Conservation (phyloP, 2,888 invertebrate species). For the Siphonodentalium dalli region DNA sequence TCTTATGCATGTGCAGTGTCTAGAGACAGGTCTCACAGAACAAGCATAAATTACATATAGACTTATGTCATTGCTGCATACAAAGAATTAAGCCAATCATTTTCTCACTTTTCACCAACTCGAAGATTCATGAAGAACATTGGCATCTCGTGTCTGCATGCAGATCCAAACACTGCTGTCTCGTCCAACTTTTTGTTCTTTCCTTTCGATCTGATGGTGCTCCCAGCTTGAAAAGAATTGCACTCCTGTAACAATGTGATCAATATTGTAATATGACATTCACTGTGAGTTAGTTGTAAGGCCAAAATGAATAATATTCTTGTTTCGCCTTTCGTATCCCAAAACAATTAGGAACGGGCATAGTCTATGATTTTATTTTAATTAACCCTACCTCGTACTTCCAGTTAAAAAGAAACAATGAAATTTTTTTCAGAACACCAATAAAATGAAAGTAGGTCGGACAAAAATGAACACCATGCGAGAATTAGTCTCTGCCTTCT, state of each 20-base stretch:
- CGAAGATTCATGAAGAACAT: conserved; percentile 6
- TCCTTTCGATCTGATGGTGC: neutral
- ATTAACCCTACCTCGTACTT: too few species aligned
- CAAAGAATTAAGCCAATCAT: too few species aligned
- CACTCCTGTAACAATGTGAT: neutral
- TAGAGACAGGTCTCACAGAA: too few species aligned
- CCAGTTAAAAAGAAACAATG: too few species aligned
- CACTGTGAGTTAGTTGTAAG: too few species aligned
- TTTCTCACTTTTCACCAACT: conserved; percentile 11
- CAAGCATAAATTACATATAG: too few species aligned
- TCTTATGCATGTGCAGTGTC: too few species aligned
- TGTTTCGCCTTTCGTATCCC: too few species aligned
- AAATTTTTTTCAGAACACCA: neutral
- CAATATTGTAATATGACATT: neutral
- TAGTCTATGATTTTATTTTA: too few species aligned
- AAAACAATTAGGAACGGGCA: too few species aligned
- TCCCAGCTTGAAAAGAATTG: conserved; percentile 10
- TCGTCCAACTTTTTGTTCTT: conserved; percentile 10
- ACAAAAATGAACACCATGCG: neutral
- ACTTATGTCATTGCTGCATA: too few species aligned
- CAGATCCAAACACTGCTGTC: conserved; percentile 11
- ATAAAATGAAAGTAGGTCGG: neutral
- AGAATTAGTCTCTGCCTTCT: neutral
- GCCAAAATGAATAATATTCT: too few species aligned
- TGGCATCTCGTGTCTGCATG: conserved; percentile 7